These are phyloP conservation scores for Aurelia sp. DNA, from an alignment of 30 jellyfish, hydroid and myxozoan genomes.

Conservation along the genomic window DNA sequence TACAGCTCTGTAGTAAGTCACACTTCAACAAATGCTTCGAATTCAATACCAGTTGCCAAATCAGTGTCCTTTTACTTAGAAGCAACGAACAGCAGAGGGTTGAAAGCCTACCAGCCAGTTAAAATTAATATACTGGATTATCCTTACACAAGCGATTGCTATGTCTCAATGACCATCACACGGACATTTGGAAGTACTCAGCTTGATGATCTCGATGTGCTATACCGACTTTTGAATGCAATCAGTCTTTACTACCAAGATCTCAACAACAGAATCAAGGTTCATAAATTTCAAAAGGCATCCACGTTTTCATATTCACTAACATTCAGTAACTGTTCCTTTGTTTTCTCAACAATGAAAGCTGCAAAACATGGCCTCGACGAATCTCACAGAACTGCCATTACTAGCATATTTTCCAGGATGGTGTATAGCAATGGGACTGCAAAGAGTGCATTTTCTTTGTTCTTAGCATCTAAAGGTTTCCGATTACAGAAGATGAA, in stretches of 20 bases:
- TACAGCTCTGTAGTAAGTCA: not conserved
- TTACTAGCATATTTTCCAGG: slow-evolving; percentile 67
- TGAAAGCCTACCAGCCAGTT: slow-evolving; percentile 28
- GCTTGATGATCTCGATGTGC: slow-evolving; percentile 66
- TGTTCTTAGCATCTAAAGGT: slow-evolving; percentile 31
- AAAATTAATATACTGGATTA: slow-evolving; percentile 39
- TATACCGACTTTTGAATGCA: slow-evolving; percentile 43
- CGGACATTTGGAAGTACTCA: slow-evolving; percentile 27
- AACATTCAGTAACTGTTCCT: slow-evolving; percentile 84
- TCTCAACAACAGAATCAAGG: slow-evolving; percentile 37
- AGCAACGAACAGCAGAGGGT: slow-evolving; percentile 85
- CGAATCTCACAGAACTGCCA: slow-evolving; percentile 66
- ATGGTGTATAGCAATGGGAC: slow-evolving; percentile 43
- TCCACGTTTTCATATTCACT: slow-evolving; percentile 30
- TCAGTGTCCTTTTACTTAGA: slow-evolving; percentile 26
- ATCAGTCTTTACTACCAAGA: slow-evolving; percentile 62
- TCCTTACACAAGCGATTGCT: slow-evolving; percentile 88
- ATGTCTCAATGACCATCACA: slow-evolving; percentile 30
- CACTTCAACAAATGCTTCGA: not conserved
- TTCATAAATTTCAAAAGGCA: slow-evolving; percentile 51
- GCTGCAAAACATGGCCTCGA: slow-evolving; percentile 76
- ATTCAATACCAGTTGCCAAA: not conserved
- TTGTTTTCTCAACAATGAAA: slow-evolving; percentile 54
- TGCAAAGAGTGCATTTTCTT: slow-evolving; percentile 34
- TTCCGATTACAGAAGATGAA: slow-evolving; percentile 31